A percentile compares a stretch with the other conserved stretches of the same genome.
Conservation (phyloP, 2,113 vertebrate species). For the Saccopteryx bilineata region DNA sequence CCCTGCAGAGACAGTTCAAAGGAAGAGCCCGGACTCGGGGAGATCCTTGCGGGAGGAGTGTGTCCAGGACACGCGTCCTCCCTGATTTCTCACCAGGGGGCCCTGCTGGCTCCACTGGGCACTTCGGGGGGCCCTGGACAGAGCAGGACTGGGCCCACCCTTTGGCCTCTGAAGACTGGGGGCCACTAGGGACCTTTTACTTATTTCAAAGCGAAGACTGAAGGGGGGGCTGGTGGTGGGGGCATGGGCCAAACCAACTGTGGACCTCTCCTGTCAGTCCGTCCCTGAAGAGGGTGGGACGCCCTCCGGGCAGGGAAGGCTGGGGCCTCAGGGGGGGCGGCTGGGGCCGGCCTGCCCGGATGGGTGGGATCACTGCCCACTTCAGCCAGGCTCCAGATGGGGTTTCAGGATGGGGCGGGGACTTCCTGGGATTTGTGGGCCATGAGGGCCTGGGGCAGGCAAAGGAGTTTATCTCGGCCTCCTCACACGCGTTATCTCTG, state of each 20-base stretch:
- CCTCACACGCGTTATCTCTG: not conserved
- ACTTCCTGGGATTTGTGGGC: slow-evolving; percentile 76
- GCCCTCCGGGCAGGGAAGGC: not conserved
- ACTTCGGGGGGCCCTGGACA: accelerated
- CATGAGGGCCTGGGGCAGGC: not conserved
- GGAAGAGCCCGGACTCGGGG: not conserved
- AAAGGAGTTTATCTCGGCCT: not conserved
- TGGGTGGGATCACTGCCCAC: not conserved
- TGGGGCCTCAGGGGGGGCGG: not conserved
- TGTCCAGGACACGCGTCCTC: not conserved
- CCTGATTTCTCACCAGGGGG: accelerated
- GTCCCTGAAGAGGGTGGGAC: accelerated
- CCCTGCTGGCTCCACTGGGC: accelerated
- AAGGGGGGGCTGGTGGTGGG: no score
- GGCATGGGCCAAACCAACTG: accelerated
- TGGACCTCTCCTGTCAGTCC: not conserved
- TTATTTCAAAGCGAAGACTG: not conserved
- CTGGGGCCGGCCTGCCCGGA: not conserved
- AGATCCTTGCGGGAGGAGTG: accelerated
- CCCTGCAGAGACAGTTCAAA: no score
- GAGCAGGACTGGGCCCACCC: no score
- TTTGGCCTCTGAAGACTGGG: not conserved
- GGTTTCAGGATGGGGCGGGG: slow-evolving; percentile 73
- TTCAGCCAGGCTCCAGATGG: not conserved
- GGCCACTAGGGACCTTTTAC: not conserved